These are phyloP conservation scores for Sebastes melanostomus DNA, from an alignment of 2,797 vertebrate species.

Conservation along the genomic window DNA sequence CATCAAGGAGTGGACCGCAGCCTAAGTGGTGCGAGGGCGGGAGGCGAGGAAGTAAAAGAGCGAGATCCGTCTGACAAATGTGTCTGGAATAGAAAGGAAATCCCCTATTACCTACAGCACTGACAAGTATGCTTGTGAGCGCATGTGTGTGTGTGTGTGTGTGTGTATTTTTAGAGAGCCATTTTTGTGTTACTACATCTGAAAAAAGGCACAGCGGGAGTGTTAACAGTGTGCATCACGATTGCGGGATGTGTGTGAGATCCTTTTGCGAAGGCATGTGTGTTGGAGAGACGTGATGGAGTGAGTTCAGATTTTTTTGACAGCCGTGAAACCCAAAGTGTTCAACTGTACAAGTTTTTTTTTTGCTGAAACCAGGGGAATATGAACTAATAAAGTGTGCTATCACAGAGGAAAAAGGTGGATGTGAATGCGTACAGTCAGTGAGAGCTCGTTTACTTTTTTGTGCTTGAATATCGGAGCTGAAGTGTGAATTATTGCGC, in stretches of 20 bases:
- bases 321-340: conserved; percentile 56
- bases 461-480: neutral
- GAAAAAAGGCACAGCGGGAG: conserved; percentile 68
- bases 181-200: conserved; percentile 71
- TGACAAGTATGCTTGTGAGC: conserved; percentile 34
- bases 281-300: conserved; percentile 61
- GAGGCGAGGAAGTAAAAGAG: neutral
- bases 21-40: conserved; percentile 22
- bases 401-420: neutral
- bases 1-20: conserved; percentile 38
- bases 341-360: conserved; percentile 42
- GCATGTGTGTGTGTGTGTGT: conserved; percentile 5
- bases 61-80: conserved; percentile 56
- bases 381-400: conserved; percentile 29
- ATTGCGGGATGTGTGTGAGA: conserved; percentile 59
- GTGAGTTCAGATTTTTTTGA: conserved; percentile 70
- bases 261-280: conserved; percentile 34
- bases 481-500: neutral
- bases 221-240: conserved; percentile 68
- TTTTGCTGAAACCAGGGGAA: conserved; percentile 34
- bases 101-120: conserved; percentile 54
- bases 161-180: conserved; percentile 41
- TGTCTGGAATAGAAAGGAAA: conserved; percentile 61
- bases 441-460: conserved; percentile 3
- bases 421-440: neutral